Base-by-base conservation (phyloP, 2,113 vertebrate genomes). In the Myotis davidii region DNA sequence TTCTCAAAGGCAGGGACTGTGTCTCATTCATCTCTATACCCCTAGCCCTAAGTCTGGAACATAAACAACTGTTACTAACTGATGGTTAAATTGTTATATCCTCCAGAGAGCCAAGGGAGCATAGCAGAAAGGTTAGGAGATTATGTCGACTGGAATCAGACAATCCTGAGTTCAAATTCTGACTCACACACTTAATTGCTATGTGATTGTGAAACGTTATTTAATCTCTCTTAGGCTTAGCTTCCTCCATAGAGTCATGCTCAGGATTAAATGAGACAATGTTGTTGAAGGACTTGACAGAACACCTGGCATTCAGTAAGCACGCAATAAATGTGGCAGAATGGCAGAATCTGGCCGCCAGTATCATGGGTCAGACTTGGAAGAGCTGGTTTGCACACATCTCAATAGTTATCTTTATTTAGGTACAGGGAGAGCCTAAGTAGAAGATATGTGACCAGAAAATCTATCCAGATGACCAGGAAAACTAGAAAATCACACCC, bases 101-200 rank as follows among this genome's bases (percentile, higher is more conserved):
- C 86, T 92, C 91, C 70, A 93, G 56, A 88, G 81, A 85, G 56
- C 72, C 42, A 88, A 20, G 13, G 89, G 72, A 93, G 39, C 92
- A 96, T 72, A 95, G 70, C 61, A 82, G 45, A 96, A 85, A 74
- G 20, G 54, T 95, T 72, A 95, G 45, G 70, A 84, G 85, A 96
- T 85, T 69, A 34, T 65, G 7, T 64, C 89, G 18, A 79, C 59
- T 82, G 61, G 12, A 96, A 91, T 61, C 18, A 77, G 18, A 70
- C 85, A 92, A 88, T 93, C 59, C 65, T 88, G 90, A 93, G 72
- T 98, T 96, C 95, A 93, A 94, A 94, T 96, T 93, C 92, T 94
- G 95, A 96, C 95, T 93, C 96, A 90, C n/a, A 52, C 27, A 27
- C 12, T 85, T 96, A 89, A 94, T 94, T 90, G 70, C 27, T 56